Conservation (phyloP, 2,113 vertebrate genomes). For the Riparia riparia region DNA sequence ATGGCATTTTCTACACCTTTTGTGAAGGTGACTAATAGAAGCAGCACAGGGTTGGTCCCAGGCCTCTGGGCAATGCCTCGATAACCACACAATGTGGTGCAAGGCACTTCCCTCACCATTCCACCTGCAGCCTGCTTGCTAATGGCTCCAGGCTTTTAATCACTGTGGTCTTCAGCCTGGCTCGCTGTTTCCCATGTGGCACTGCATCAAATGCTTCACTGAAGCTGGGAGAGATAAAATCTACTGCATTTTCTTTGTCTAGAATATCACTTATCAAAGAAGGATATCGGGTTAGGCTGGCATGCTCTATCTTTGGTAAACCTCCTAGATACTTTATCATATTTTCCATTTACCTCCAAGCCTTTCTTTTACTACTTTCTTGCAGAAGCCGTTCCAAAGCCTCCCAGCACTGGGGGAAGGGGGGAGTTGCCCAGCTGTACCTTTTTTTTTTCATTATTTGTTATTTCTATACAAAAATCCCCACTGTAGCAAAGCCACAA, state of each 20-base stretch:
- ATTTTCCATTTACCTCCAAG: conserved; percentile 59
- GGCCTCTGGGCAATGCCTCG: not conserved
- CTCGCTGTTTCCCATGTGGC: conserved; percentile 15
- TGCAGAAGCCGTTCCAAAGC: conserved; percentile 9
- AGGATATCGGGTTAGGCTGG: conserved; percentile 63
- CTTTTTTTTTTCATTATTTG: not conserved
- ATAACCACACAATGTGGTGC: not conserved
- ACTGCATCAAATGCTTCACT: conserved; percentile 50
- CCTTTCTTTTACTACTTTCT: conserved; percentile 32
- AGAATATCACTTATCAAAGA: conserved; percentile 62
- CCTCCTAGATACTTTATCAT: conserved; percentile 46
- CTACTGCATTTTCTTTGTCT: conserved; percentile 57
- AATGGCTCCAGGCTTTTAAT: not conserved
- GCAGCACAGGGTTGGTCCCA: not conserved
- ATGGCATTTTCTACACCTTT: not conserved
- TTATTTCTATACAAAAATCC: not conserved
- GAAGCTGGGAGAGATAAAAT: conserved; percentile 51
- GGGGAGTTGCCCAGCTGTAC: not conserved
- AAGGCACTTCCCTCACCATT: not conserved
- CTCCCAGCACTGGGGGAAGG: fast-evolving
- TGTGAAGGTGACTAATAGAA: conserved; percentile 16
- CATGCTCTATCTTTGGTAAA: conserved; percentile 72
- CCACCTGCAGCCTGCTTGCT: not conserved
- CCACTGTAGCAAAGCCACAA: not conserved
- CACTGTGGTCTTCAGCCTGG: not conserved